These are phyloP conservation scores for Eulemur rubriventer DNA, from an alignment of 2,797 vertebrate genomes.

Conservation along the genomic window DNA sequence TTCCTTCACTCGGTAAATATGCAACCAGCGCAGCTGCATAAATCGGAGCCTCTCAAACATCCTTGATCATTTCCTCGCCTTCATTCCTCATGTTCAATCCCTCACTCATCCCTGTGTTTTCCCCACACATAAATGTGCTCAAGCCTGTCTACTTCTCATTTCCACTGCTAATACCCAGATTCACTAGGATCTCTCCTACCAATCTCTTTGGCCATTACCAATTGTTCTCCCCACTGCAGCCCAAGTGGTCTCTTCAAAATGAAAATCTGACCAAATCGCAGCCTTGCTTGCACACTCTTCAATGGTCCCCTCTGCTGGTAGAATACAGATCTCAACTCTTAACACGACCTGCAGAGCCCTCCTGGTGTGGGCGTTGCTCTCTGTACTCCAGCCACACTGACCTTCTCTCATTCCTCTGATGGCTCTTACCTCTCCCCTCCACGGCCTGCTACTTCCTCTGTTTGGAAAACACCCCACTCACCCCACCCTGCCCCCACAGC, in stretches of 20 bases:
- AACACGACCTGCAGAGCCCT: not conserved
- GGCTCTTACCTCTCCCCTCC: not conserved
- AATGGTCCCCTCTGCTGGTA: not conserved
- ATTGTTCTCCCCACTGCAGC: not conserved
- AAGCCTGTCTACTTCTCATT: not conserved
- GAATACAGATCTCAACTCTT: not conserved
- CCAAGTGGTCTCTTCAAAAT: not conserved
- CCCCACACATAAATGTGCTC: not conserved
- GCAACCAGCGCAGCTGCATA: not conserved
- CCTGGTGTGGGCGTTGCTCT: not conserved
- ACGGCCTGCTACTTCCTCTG: not conserved
- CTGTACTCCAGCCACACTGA: not conserved
- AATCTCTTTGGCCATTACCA: not conserved
- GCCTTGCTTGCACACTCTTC: not conserved
- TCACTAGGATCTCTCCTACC: not conserved
- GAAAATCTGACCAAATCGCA: not conserved
- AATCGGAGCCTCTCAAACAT: not conserved
- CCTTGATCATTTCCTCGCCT: not conserved
- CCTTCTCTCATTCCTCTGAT: not conserved
- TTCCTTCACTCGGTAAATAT: not conserved
- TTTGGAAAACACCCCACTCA: not conserved
- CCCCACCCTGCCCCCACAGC: not conserved
- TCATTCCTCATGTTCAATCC: not conserved
- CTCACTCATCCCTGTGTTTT: not conserved
- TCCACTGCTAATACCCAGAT: not conserved